A percentile compares a stretch with the other conserved stretches of the same genome.
Evolutionary conservation across 1,140 invertebrate species (phyloP).

Genomic region (Arion vulgaris): DNA sequence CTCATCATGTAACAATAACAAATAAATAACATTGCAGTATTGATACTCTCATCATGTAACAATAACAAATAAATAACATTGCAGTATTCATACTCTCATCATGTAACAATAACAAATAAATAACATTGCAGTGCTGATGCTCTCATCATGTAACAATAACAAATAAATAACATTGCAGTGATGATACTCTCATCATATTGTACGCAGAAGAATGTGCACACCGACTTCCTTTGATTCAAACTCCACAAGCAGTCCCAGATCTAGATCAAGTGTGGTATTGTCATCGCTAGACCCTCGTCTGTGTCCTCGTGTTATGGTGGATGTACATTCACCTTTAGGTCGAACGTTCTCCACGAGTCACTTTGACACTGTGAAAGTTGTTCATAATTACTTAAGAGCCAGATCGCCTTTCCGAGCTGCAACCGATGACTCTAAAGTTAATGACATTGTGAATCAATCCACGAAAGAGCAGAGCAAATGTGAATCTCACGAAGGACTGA

Average conservation of each 20-base stretch:
- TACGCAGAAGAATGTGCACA: not conserved
- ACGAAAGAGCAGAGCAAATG: too few species aligned
- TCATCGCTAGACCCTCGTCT: constrained; percentile 8
- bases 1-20: too few species aligned
- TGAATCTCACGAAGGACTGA: too few species aligned
- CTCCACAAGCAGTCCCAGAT: not conserved
- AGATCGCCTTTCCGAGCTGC: not conserved
- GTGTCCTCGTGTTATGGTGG: not conserved
- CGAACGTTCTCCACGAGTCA: not conserved
- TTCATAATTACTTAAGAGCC: not conserved
- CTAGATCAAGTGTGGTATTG: not conserved
- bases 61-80: too few species aligned
- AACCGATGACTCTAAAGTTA: not conserved
- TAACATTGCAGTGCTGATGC: too few species aligned
- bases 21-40: too few species aligned
- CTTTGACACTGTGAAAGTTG: not conserved
- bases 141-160: too few species aligned
- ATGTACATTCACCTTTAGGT: not conserved
- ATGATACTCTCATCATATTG: not conserved
- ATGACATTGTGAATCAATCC: too few species aligned
- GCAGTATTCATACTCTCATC: too few species aligned
- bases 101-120: too few species aligned
- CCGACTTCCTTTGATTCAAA: not conserved
- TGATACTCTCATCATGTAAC: too few species aligned
- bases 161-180: not conserved